Percentiles rank a stretch among this genome's conserved stretches.
phyloP scores from a whole-genome alignment of 2,113 vertebrate species.

The Pseudois nayaur region DNA sequence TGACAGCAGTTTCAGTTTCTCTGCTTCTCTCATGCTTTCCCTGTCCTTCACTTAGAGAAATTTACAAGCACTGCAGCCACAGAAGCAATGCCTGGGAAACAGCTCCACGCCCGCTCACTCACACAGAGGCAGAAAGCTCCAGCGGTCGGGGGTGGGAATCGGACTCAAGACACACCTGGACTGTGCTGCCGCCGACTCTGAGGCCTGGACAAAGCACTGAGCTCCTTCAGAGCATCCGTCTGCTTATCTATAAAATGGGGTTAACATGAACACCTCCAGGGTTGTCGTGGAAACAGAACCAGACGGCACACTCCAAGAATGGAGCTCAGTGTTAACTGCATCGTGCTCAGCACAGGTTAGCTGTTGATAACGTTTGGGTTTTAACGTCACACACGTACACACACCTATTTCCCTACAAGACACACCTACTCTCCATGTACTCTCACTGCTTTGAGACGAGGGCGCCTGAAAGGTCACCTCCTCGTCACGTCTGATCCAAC shows the following conservation, averaged over 20 bases:
- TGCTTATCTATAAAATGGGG: neutral
- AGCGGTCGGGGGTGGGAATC: too few species aligned
- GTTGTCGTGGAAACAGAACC: neutral
- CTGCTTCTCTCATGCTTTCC: neutral
- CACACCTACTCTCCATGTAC: too few species aligned
- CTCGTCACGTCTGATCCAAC: neutral
- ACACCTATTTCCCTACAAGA: neutral
- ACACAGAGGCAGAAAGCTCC: neutral
- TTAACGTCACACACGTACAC: neutral
- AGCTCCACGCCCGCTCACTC: neutral
- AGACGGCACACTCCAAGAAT: neutral
- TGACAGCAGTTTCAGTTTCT: neutral
- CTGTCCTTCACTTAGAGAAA: neutral
- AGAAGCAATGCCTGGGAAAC: neutral
- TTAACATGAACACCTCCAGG: neutral
- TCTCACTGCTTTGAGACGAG: neutral
- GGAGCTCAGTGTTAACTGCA: accelerated
- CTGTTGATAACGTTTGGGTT: neutral
- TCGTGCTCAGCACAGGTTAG: neutral
- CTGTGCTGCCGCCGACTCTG: neutral
- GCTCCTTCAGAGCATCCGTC: neutral
- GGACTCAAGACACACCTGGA: neutral
- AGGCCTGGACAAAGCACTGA: neutral
- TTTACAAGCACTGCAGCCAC: neutral
- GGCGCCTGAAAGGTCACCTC: neutral